A percentile compares a stretch with the other conserved stretches of the same genome.
These are phyloP conservation scores for Mya arenaria DNA, from an alignment of 1,140 invertebrate species.

Conservation along the genomic window DNA sequence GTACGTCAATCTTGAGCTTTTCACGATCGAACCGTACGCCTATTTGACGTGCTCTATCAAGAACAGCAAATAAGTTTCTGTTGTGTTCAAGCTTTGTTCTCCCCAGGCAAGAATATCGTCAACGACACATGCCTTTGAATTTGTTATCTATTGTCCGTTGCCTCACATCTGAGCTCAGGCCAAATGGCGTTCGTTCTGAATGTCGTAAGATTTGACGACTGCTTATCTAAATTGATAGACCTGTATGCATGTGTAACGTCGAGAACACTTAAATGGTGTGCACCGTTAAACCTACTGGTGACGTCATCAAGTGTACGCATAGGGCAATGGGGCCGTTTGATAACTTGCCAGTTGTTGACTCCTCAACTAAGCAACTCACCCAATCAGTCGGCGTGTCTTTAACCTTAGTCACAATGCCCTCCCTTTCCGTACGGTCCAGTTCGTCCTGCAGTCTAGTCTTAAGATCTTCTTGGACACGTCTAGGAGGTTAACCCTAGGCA, in stretches of 20 bases:
- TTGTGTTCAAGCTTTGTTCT: not conserved
- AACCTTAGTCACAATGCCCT: slow-evolving; percentile 71
- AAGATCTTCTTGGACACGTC: slow-evolving; percentile 20
- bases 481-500: slow-evolving; percentile 23
- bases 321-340: slow-evolving; percentile 40
- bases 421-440: slow-evolving; percentile 23
- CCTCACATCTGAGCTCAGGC: slow-evolving; percentile 2
- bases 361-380: slow-evolving; percentile 60
- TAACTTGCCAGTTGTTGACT: slow-evolving; percentile 54
- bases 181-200: slow-evolving; percentile 66
- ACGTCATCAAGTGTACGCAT: slow-evolving; percentile 53
- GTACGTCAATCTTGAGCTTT: not conserved
- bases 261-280: slow-evolving; percentile 80
- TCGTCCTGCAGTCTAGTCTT: slow-evolving; percentile 12
- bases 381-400: slow-evolving; percentile 71
- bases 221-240: slow-evolving; percentile 77
- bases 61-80: not conserved
- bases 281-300: slow-evolving; percentile 72
- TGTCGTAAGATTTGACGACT: slow-evolving; percentile 66
- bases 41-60: not conserved
- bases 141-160: slow-evolving; percentile 1
- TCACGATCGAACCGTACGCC: not conserved
- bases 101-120: slow-evolving; percentile 7
- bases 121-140: slow-evolving; percentile 36
- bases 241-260: slow-evolving; percentile 81